Percentiles rank a stretch among this genome's conserved stretches.
phyloP scores from a whole-genome alignment of 2,797 vertebrate species.

The Melanotaenia trifasciata region DNA sequence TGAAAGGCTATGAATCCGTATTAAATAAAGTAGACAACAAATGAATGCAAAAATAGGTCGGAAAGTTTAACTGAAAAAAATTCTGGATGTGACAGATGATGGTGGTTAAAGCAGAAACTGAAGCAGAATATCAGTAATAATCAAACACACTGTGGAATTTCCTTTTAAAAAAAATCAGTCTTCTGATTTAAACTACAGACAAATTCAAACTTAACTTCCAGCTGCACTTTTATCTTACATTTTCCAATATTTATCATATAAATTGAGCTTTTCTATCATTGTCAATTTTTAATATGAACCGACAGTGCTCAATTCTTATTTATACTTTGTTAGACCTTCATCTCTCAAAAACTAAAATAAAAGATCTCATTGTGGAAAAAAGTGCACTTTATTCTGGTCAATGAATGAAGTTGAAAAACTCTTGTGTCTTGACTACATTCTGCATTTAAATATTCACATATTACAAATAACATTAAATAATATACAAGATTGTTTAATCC shows the following conservation, averaged over 20 bases:
- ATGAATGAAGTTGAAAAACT: not conserved
- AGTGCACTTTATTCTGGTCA: not conserved
- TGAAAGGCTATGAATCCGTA: not conserved
- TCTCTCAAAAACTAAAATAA: not conserved
- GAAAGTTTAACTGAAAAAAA: not conserved
- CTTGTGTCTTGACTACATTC: not conserved
- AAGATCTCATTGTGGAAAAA: not conserved
- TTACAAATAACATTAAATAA: not conserved
- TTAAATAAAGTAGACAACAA: constrained; percentile 1
- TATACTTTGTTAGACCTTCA: not conserved
- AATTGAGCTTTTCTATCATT: not conserved
- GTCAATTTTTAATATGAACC: not conserved
- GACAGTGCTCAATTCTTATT: not conserved
- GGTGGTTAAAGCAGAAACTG: not conserved
- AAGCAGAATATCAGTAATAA: not conserved
- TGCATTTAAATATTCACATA: not conserved
- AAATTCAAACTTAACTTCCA: not conserved
- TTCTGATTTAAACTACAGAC: not conserved
- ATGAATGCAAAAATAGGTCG: not conserved
- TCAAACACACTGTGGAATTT: not conserved
- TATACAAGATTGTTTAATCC: not conserved
- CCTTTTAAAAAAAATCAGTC: not conserved
- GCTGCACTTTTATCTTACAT: not conserved
- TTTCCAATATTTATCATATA: not conserved
- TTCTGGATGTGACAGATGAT: constrained; percentile 2